phyloP scores from a whole-genome alignment of 2,888 invertebrate species.

The Oscheius sp. region DNA sequence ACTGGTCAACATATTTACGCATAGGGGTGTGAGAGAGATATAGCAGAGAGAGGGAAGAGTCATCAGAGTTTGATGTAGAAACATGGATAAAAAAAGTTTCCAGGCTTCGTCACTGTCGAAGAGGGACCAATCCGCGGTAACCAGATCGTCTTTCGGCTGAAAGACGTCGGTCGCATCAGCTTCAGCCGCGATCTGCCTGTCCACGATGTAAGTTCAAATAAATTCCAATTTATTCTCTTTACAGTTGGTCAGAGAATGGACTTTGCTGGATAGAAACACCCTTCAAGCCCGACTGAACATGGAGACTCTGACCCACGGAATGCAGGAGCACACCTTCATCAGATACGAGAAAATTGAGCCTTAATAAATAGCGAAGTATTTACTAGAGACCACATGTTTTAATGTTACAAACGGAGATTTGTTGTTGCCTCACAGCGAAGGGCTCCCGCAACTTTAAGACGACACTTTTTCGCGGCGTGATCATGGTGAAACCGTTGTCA shows the following conservation, averaged over 20 bases:
- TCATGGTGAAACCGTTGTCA: slow-evolving; percentile 67
- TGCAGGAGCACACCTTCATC: slow-evolving; percentile 69
- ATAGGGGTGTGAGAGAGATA: not conserved
- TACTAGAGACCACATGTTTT: slow-evolving; percentile 44
- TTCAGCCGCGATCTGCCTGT: slow-evolving; percentile 73
- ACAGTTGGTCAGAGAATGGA: slow-evolving; percentile 72
- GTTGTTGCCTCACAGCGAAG: slow-evolving; percentile 37
- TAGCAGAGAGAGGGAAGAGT: not conserved
- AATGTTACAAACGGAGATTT: slow-evolving; percentile 55
- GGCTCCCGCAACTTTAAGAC: slow-evolving; percentile 33
- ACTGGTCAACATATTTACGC: not conserved
- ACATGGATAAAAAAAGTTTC: not conserved
- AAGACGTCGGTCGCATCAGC: slow-evolving; percentile 72
- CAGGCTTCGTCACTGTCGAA: slow-evolving; percentile 72
- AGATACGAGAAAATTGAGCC: slow-evolving; percentile 58
- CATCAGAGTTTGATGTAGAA: not conserved
- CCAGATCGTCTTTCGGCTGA: slow-evolving; percentile 64
- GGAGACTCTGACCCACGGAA: slow-evolving; percentile 73
- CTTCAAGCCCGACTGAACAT: slow-evolving; percentile 71
- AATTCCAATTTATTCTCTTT: slow-evolving; percentile 19
- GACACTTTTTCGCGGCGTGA: slow-evolving; percentile 33
- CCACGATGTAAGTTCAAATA: slow-evolving; percentile 66
- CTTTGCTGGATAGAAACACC: slow-evolving; percentile 64
- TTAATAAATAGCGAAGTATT: slow-evolving; percentile 8
- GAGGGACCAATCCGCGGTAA: slow-evolving; percentile 67